phyloP scores from a whole-genome alignment of 2,113 vertebrate genomes.

The Spilogale gracilis region DNA sequence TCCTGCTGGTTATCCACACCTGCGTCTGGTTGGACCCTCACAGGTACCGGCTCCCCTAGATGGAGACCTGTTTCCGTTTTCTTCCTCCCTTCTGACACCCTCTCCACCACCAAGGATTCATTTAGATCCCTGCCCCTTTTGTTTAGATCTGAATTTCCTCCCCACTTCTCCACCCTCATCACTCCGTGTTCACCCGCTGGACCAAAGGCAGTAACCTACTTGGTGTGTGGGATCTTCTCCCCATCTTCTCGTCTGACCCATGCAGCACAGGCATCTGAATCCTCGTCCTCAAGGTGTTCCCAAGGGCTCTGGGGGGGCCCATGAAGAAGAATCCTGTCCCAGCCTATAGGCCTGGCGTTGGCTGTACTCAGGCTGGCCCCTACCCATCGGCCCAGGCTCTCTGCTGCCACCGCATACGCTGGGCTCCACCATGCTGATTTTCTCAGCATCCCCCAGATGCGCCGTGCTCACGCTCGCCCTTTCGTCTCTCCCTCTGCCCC shows the following conservation, averaged over 20 bases:
- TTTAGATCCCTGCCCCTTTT: not conserved
- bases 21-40: not conserved
- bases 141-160: not conserved
- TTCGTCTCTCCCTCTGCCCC: not conserved
- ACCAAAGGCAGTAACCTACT: not conserved
- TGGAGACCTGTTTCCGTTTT: not conserved
- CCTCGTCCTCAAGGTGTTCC: not conserved
- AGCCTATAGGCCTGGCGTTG: not conserved
- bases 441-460: not conserved
- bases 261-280: not conserved
- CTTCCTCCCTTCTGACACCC: too few relatives aligned
- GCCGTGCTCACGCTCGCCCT: not conserved
- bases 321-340: not conserved
- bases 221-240: not conserved
- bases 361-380: not conserved
- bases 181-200: not conserved
- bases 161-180: not conserved
- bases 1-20: not conserved
- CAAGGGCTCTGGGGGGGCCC: not conserved
- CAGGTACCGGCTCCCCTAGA: not conserved
- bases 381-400: not conserved
- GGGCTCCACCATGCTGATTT: not conserved
- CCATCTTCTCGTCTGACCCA: not conserved
- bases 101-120: too few relatives aligned
- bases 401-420: not conserved